Conservation (phyloP, 2,888 invertebrate genomes). For the Hanleya hanleyi region DNA sequence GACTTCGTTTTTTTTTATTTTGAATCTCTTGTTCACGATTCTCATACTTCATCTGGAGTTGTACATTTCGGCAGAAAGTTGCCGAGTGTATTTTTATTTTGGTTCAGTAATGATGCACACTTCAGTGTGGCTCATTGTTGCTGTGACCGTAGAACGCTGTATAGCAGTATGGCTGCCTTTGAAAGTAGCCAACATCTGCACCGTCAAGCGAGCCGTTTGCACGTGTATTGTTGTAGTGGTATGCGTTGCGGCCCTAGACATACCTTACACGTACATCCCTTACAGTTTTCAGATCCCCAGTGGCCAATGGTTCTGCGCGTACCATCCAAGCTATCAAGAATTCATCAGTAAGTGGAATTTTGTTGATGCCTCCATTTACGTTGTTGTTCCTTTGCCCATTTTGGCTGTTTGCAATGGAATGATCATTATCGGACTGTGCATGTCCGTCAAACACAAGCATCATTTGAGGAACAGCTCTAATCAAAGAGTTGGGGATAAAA, state of each 20-base stretch:
- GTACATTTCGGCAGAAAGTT: background rate
- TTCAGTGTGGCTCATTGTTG: background rate
- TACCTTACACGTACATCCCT: background rate
- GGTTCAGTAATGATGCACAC: background rate
- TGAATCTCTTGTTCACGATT: background rate
- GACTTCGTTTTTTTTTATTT: background rate
- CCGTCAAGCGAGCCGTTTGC: background rate
- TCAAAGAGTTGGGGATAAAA: background rate
- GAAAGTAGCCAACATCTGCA: background rate
- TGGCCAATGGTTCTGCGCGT: background rate
- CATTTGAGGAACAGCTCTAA: background rate
- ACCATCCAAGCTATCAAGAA: background rate
- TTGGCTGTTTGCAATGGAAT: background rate
- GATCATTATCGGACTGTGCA: background rate
- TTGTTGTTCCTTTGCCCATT: background rate
- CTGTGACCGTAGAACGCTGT: background rate
- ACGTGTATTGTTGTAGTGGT: background rate
- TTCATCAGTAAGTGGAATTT: constrained; percentile 4
- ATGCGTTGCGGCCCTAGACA: background rate
- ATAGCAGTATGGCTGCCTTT: background rate
- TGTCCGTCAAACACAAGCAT: background rate
- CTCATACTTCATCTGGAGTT: background rate
- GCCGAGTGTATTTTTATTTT: background rate
- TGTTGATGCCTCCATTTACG: background rate
- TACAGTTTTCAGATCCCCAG: background rate